phyloP scores from a whole-genome alignment of 2,113 vertebrate species.

The Serinus canaria region DNA sequence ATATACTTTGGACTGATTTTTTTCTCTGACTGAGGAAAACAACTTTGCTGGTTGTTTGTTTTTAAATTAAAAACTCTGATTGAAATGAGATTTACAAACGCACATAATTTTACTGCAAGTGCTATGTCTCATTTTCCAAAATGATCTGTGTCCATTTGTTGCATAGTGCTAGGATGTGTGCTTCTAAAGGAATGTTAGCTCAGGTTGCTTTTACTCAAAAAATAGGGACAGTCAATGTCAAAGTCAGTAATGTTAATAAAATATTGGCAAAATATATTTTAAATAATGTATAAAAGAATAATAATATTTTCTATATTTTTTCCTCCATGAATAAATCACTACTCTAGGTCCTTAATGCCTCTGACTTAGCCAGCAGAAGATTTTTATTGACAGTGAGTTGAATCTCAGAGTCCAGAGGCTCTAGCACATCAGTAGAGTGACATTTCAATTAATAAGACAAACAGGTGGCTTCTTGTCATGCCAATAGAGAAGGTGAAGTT shows the following conservation, averaged over 20 bases:
- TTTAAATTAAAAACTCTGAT: conserved; percentile 29
- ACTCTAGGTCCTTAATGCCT: not conserved
- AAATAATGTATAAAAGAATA: not conserved
- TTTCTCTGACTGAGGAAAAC: not conserved
- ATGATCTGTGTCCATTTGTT: not conserved
- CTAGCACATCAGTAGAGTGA: not conserved
- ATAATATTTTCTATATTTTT: not conserved
- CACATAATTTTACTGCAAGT: not conserved
- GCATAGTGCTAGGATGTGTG: not conserved
- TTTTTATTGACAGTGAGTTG: not conserved
- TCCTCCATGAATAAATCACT: not conserved
- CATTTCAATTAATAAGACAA: not conserved
- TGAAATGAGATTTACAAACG: not conserved
- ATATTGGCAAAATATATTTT: not conserved
- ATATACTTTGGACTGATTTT: conserved; percentile 28
- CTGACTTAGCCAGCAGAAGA: not conserved
- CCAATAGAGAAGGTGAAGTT: not conserved
- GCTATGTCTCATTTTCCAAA: not conserved
- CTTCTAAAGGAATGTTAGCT: not conserved
- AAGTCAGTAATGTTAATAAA: not conserved
- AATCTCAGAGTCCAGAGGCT: not conserved
- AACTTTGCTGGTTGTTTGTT: not conserved
- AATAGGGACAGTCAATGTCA: not conserved
- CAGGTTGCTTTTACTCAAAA: not conserved
- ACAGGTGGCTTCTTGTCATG: not conserved